These are phyloP conservation scores for Pristionchus exspectatus DNA, from an alignment of 2,888 invertebrate species.

Conservation along the genomic window DNA sequence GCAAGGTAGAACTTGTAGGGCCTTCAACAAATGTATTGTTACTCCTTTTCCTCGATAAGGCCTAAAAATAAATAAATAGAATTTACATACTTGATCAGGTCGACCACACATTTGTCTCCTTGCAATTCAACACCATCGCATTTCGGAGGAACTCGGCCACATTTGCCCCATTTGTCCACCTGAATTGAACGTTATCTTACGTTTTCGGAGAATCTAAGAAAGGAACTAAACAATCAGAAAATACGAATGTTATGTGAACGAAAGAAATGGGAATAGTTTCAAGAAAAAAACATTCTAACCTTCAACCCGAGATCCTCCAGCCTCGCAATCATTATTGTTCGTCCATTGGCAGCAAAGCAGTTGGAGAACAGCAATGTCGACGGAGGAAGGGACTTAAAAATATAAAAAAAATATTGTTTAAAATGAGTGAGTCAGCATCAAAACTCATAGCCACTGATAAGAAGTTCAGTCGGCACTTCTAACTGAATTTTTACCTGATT, in stretches of 20 bases:
- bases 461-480: not conserved
- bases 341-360: slow-evolving; percentile 58
- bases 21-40: not conserved
- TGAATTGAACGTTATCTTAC: not conserved
- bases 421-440: too few relatives aligned
- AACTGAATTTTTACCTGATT: slow-evolving; percentile 33
- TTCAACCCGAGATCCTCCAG: slow-evolving; percentile 55
- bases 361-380: slow-evolving; percentile 63
- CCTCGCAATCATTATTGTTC: slow-evolving; percentile 59
- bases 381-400: slow-evolving; percentile 48
- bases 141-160: slow-evolving; percentile 56
- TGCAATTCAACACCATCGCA: slow-evolving; percentile 59
- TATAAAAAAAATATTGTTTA: not conserved
- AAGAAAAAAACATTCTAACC: not conserved
- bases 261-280: not conserved
- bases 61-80: not conserved
- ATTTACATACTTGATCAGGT: slow-evolving; percentile 57
- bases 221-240: not conserved
- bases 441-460: too few relatives aligned
- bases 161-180: slow-evolving; percentile 59
- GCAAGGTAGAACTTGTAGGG: slow-evolving; percentile 69
- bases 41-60: not conserved
- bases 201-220: not conserved
- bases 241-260: not conserved
- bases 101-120: slow-evolving; percentile 58